Evolutionary conservation across 2,888 invertebrate genomes (phyloP).

Genomic region (Chaetogeoica ovagalla): DNA sequence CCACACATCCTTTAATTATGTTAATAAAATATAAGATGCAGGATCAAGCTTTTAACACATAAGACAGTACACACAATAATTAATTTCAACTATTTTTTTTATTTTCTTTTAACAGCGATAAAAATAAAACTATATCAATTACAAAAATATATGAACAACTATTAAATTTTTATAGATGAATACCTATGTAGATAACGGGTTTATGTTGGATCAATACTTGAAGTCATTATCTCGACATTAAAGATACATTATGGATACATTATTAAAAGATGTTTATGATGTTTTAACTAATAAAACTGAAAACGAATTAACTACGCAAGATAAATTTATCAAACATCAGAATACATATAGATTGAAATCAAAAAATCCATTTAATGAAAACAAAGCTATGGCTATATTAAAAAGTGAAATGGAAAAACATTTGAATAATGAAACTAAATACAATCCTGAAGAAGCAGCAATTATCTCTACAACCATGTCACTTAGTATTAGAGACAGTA

Average conservation of each 20-base stretch:
- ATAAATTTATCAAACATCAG: constrained; percentile 53
- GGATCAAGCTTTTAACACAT: too few species aligned
- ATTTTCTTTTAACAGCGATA: too few species aligned
- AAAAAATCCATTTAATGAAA: constrained; percentile 65
- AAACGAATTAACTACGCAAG: constrained; percentile 31
- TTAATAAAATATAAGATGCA: too few species aligned
- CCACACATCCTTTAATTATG: too few species aligned
- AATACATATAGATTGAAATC: constrained; percentile 71
- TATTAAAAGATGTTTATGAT: constrained; percentile 48
- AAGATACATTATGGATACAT: constrained; percentile 30
- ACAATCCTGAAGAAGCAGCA: constrained; percentile 32
- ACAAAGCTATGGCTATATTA: constrained; percentile 9
- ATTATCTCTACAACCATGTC: constrained; percentile 18
- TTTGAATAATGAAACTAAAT: constrained; percentile 39
- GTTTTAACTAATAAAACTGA: constrained; percentile 44
- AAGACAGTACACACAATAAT: too few species aligned
- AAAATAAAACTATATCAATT: too few species aligned
- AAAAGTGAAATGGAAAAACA: constrained; percentile 38
- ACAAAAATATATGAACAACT: not conserved
- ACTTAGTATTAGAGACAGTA: constrained; percentile 27
- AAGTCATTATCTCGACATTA: not conserved
- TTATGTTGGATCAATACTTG: constrained; percentile 27
- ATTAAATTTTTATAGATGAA: not conserved
- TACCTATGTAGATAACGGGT: not conserved
- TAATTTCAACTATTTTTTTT: too few species aligned